Evolutionary conservation across 2,797 vertebrate genomes (phyloP).

Genomic region (Chloroceryle inda): DNA sequence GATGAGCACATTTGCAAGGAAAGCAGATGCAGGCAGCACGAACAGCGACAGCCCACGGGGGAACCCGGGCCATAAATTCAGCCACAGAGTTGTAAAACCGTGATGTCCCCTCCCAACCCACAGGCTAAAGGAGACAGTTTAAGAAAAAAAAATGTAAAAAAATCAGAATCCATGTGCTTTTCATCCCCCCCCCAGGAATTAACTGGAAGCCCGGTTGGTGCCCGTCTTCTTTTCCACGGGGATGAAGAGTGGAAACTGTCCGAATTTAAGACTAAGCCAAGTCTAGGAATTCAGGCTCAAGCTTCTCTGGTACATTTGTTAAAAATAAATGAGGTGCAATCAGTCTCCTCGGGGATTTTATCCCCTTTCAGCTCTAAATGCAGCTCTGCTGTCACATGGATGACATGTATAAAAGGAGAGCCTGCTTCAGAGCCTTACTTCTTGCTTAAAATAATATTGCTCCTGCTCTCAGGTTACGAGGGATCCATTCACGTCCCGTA

Average conservation of each 20-base stretch:
- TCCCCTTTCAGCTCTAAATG: slow-evolving; percentile 51
- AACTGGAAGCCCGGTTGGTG: background rate
- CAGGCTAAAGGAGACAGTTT: background rate
- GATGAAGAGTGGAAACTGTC: background rate
- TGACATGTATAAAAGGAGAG: background rate
- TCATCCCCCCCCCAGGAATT: background rate
- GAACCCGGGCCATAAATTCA: background rate
- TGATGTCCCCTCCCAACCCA: background rate
- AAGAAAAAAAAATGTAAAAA: background rate
- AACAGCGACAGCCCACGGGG: background rate
- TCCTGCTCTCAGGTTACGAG: background rate
- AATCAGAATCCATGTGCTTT: background rate
- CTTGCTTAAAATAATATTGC: slow-evolving; percentile 30
- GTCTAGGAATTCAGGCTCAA: background rate
- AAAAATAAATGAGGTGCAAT: slow-evolving; percentile 38
- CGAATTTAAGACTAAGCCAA: background rate
- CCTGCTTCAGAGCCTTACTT: background rate
- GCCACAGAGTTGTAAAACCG: background rate
- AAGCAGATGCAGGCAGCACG: background rate
- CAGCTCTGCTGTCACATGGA: slow-evolving; percentile 54
- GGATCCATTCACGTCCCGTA: background rate
- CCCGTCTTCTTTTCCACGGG: background rate
- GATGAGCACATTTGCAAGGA: background rate
- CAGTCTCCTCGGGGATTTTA: slow-evolving; percentile 4
- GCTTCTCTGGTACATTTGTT: background rate